Base-by-base conservation (phyloP, 2,113 vertebrate species). In the Coracopsis vasa region DNA sequence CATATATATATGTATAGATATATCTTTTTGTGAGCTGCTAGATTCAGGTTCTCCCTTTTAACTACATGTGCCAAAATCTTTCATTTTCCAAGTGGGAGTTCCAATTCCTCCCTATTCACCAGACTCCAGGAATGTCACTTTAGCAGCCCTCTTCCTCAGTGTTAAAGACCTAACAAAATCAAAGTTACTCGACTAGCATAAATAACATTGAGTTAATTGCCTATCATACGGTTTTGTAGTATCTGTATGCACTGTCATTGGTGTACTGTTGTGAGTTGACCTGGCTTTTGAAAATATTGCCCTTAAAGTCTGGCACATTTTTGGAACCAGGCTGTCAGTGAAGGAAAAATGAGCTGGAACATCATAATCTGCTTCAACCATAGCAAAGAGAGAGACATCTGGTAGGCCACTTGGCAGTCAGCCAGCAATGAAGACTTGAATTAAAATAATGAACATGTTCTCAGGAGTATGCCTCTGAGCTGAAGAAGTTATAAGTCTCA, bases 401-500 rank as follows among this genome's bases (percentile, higher is more conserved):
- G 98, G 97, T 97, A 98, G 98, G 96, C 98, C 97, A 97, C 96
- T 97, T 98, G 98, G 98, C 98, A 97, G 97, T 79, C 98, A 97
- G 97, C 98, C 98, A 98, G 80, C 79, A 91, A 96, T 17, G 88
- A 98, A 98, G 95, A 96, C 97, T 97, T 97, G 97, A 98, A 98
- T 98, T 98, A 98, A 98, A 98, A 98, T 98, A 98, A 98, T 98
- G 97, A 98, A 97, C 96, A 85, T 90, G 97, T 98, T 98, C 97
- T 98, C 98, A 90, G 96, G 98, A 98, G 98, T 97, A 90, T 33
- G 80, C 86, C 96, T 96, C 81, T 65, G 88, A 96, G 94, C 97
- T 97, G 96, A 96, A 95, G 97, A 98, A 97, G 92, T 97, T 97
- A 8, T 71, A 97, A 97, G 97, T 96, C 97, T 97, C 56, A 1